Base-by-base conservation (phyloP, 2,888 invertebrate species). In the Drosophila sordidula region DNA sequence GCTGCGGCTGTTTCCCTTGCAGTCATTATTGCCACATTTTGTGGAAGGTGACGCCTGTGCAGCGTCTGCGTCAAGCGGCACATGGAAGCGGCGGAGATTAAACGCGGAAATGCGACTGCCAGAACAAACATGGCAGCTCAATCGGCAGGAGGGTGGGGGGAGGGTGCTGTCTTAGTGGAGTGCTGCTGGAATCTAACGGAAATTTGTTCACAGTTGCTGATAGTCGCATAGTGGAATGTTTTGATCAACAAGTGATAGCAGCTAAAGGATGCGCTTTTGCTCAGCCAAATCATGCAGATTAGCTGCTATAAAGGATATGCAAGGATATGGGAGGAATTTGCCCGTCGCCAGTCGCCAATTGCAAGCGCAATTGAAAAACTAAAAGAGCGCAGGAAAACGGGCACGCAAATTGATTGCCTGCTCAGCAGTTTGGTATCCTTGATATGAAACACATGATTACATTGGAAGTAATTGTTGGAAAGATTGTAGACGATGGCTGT, bases 1-100 rank as follows among this genome's bases (percentile, higher is more conserved):
- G 34, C 44, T 36, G 39, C 55, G 38, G 26, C 39, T 55, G 32
- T 46, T 41, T 41, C 25, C 41, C 56, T 50, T 41, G 62, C 70
- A 69, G 62, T 88, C 83, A 88, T 83, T 83, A 88, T 75, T 80
- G 78, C 68, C 65, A 66, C 88, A 86, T 87, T 72, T 80, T 55
- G 65, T 57, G 61, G 34, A 34, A 70, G 84, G 74, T 83, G 82
- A 62, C 71, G 57, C 39, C 44, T 42, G 29, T 29, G 65, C 51
- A 62, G 46, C 67, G 70, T 46, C 65, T 14, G 51, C 47, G 44
- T 6, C 49, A 16, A 45, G 41, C 25, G 41, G 29, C 70, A 75
- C 54, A 55, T 69, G 72, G 54, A 44, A 51, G 29, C 61, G 58
- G 46, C 77, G 78, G 73, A 82, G 87, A 85, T 82, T 85, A 85